Conservation (phyloP, 2,113 vertebrate genomes). For the Gallinago media region DNA sequence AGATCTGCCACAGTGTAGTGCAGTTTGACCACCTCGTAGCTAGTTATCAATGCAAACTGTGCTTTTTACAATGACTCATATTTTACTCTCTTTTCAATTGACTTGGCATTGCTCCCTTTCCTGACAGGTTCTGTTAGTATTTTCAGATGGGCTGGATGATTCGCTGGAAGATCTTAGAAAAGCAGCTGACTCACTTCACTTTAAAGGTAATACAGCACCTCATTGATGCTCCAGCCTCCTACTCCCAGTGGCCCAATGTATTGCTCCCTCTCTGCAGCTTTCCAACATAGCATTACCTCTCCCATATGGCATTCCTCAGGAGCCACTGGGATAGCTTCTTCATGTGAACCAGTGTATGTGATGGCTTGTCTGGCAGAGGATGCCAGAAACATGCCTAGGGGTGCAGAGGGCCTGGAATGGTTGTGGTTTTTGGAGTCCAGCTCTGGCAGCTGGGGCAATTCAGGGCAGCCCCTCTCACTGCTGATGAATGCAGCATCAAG, state of each 20-base stretch:
- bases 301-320: not conserved
- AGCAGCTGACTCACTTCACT: conserved; percentile 68
- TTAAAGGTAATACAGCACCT: conserved; percentile 63
- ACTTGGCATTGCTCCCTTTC: not conserved
- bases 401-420: not conserved
- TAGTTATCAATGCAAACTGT: not conserved
- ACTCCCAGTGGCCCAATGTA: not conserved
- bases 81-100: not conserved
- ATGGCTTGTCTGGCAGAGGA: not conserved
- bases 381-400: not conserved
- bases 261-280: not conserved
- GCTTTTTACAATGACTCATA: not conserved
- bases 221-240: not conserved
- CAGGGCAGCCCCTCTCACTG: not conserved
- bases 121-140: conserved; percentile 84
- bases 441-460: not conserved
- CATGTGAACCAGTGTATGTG: not conserved
- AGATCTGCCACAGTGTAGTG: not conserved
- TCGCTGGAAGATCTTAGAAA: conserved; percentile 72
- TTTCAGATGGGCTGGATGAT: conserved; percentile 87
- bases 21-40: not conserved
- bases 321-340: not conserved
- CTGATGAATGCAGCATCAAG: not conserved
- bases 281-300: not conserved
- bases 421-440: not conserved